Evolutionary conservation across 1,140 invertebrate species (phyloP).

Genomic region (Cyrtorhinus lividipennis): DNA sequence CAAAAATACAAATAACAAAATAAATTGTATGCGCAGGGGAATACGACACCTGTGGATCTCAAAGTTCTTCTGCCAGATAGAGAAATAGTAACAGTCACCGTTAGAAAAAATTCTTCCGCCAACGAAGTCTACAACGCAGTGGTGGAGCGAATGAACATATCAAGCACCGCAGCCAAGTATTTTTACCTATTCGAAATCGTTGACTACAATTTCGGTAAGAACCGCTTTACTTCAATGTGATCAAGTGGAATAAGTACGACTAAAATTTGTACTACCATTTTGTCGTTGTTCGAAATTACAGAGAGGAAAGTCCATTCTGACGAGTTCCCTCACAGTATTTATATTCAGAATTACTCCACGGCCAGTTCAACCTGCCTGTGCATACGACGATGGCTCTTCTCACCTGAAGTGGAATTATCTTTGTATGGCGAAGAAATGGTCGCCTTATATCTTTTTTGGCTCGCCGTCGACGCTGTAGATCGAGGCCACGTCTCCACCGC

Average conservation of each 20-base stretch:
- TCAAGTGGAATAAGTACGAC: neutral
- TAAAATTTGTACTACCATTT: too few relatives aligned
- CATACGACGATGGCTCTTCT: constrained; percentile 89
- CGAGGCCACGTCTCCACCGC: constrained; percentile 77
- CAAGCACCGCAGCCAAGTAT: constrained; percentile 65
- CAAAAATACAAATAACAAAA: too few relatives aligned
- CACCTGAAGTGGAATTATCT: constrained; percentile 52
- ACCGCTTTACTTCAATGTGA: too few relatives aligned
- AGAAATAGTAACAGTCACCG: constrained; percentile 77
- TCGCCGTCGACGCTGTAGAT: constrained; percentile 90
- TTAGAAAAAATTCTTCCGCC: constrained; percentile 80
- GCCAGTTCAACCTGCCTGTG: constrained; percentile 91
- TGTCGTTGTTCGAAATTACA: constrained; percentile 34
- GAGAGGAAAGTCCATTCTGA: constrained; percentile 85
- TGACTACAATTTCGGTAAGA: constrained; percentile 84
- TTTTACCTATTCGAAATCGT: constrained; percentile 98
- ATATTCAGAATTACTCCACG: constrained; percentile 99
- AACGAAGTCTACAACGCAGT: constrained; percentile 82
- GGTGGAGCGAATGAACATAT: constrained; percentile 71
- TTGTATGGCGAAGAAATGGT: constrained; percentile 45
- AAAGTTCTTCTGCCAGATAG: constrained; percentile 60
- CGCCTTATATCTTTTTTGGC: constrained; percentile 57
- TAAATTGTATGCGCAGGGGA: constrained; percentile 39
- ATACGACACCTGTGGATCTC: constrained; percentile 77
- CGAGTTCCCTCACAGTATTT: constrained; percentile 93